A percentile compares a stretch with the other conserved stretches of the same genome.
Conservation (phyloP, 2,888 invertebrate species). For the Mesorhabditis sp. region DNA sequence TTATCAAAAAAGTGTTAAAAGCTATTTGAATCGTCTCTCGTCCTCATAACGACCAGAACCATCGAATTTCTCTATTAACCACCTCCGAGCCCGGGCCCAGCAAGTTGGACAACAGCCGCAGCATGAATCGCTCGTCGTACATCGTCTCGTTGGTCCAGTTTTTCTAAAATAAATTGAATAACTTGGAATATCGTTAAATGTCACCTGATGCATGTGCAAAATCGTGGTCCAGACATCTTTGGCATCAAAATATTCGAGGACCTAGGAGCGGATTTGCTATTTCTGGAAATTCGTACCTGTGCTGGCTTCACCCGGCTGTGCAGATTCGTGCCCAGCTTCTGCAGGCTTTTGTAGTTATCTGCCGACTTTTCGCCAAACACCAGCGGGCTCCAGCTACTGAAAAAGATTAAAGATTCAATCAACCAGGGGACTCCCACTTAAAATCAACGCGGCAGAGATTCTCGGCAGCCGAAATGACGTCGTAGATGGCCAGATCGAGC, state of each 20-base stretch:
- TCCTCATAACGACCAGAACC: too few species aligned
- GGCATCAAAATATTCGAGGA: neutral
- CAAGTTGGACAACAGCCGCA: neutral
- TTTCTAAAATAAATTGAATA: neutral
- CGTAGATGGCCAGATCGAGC: neutral
- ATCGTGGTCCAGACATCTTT: slow-evolving; percentile 4
- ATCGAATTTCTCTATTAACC: neutral
- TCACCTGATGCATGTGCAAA: neutral
- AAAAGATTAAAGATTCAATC: neutral
- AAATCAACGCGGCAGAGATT: neutral
- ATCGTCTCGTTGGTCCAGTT: neutral
- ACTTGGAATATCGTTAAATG: too few species aligned
- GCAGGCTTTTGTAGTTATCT: neutral
- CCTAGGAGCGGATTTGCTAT: neutral
- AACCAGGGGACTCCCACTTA: neutral
- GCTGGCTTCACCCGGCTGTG: neutral
- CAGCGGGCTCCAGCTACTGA: neutral
- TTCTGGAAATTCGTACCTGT: neutral
- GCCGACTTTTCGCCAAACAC: neutral
- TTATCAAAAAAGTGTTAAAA: too few species aligned
- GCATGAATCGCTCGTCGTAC: neutral
- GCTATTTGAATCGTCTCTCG: too few species aligned
- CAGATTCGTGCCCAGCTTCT: neutral
- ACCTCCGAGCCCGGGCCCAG: neutral
- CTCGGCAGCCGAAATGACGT: neutral